Conservation (phyloP, 2,113 vertebrate genomes). For the Rhabdomys dilectus region DNA sequence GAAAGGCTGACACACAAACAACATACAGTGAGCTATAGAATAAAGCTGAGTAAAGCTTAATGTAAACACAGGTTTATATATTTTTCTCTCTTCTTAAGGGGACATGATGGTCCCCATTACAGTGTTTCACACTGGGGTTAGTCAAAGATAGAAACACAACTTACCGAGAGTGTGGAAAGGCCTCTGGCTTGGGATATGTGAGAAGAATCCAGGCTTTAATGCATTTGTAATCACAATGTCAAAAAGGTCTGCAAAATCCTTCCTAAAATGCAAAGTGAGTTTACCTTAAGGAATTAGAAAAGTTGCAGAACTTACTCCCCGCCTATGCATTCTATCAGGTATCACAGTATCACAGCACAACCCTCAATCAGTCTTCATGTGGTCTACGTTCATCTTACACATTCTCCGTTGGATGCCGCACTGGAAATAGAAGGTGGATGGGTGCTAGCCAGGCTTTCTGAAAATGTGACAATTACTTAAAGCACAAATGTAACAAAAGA, state of each 20-base stretch:
- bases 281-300: slow-evolving; percentile 42
- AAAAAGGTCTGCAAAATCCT: slow-evolving; percentile 95
- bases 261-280: slow-evolving; percentile 85
- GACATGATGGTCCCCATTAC: not conserved
- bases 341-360: not conserved
- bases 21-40: not conserved
- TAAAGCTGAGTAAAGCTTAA: not conserved
- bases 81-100: not conserved
- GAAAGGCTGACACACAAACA: not conserved
- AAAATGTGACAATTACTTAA: not conserved
- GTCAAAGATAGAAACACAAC: slow-evolving; percentile 66
- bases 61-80: not conserved
- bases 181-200: slow-evolving; percentile 93
- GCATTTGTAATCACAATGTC: slow-evolving; percentile 98
- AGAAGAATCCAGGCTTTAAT: slow-evolving; percentile 98
- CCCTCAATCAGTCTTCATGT: not conserved
- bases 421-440: not conserved
- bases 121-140: not conserved
- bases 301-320: not conserved
- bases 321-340: not conserved
- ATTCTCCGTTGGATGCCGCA: not conserved
- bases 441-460: not conserved
- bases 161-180: slow-evolving; percentile 95
- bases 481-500: not conserved
- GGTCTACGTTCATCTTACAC: not conserved